A percentile compares a stretch with the other conserved stretches of the same genome.
phyloP scores from a whole-genome alignment of 2,797 vertebrate genomes.

The Alcedo atthis region DNA sequence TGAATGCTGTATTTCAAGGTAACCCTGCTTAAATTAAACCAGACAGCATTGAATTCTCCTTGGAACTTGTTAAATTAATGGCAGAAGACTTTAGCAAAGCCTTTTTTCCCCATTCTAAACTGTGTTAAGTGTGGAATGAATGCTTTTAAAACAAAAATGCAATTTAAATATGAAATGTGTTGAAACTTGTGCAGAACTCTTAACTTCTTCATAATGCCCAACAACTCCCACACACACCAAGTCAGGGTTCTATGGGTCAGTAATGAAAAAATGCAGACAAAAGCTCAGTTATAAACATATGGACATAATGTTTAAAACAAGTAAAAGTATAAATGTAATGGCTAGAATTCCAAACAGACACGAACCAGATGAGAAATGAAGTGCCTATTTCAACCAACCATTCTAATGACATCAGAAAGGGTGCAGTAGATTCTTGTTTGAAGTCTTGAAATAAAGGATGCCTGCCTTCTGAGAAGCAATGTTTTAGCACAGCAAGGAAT shows the following conservation, averaged over 20 bases:
- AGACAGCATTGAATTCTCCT: constrained; percentile 25
- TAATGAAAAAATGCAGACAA: not conserved
- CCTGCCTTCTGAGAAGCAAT: not conserved
- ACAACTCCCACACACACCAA: not conserved
- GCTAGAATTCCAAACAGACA: not conserved
- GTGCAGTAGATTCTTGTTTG: not conserved
- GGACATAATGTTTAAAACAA: not conserved
- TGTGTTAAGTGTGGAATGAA: not conserved
- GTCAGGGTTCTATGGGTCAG: not conserved
- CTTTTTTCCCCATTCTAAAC: not conserved
- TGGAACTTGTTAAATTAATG: constrained; percentile 18
- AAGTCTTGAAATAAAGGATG: not conserved
- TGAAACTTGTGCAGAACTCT: not conserved
- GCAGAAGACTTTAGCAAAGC: not conserved
- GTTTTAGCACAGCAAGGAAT: not conserved
- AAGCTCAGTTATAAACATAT: not conserved
- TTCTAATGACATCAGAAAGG: not conserved
- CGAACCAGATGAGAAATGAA: not conserved
- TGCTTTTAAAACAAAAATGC: constrained; percentile 22
- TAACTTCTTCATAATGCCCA: not conserved
- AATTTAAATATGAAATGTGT: not conserved
- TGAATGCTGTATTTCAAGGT: not conserved
- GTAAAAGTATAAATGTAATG: not conserved
- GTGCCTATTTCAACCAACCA: not conserved
- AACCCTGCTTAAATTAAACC: constrained; percentile 29